These are phyloP conservation scores for Leptonema lineaticorne DNA, from an alignment of 1,140 invertebrate species.

Conservation along the genomic window DNA sequence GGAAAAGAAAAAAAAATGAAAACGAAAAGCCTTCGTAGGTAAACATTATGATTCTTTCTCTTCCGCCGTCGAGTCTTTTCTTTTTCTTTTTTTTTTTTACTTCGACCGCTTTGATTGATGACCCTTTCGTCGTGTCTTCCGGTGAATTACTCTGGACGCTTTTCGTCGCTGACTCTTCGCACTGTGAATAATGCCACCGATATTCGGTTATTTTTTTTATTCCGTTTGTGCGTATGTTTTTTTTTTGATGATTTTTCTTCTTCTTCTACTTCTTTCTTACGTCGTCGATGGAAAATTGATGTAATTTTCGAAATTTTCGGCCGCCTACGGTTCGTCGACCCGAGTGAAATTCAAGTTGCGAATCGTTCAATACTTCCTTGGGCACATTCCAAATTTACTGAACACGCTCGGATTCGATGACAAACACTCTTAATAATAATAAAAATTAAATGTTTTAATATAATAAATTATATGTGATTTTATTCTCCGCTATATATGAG, in stretches of 20 bases:
- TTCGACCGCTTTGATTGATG: neutral
- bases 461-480: too few species aligned
- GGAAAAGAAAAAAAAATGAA: too few species aligned
- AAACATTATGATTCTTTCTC: too few species aligned
- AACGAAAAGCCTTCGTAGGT: too few species aligned
- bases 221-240: neutral
- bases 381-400: slow-evolving; percentile 9
- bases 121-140: neutral
- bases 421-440: too few species aligned
- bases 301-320: neutral
- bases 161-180: neutral
- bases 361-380: slow-evolving; percentile 9
- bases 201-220: neutral
- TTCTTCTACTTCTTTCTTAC: neutral
- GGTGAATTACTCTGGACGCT: neutral
- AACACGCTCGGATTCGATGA: neutral
- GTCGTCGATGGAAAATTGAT: neutral
- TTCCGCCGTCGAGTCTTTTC: too few species aligned
- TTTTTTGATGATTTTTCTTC: neutral
- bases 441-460: too few species aligned
- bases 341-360: neutral
- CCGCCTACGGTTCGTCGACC: neutral
- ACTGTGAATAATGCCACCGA: neutral
- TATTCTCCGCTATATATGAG: too few species aligned
- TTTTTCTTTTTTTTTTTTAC: too few species aligned